phyloP scores from a whole-genome alignment of 2,888 invertebrate species.

The Andrena trimmerana region DNA sequence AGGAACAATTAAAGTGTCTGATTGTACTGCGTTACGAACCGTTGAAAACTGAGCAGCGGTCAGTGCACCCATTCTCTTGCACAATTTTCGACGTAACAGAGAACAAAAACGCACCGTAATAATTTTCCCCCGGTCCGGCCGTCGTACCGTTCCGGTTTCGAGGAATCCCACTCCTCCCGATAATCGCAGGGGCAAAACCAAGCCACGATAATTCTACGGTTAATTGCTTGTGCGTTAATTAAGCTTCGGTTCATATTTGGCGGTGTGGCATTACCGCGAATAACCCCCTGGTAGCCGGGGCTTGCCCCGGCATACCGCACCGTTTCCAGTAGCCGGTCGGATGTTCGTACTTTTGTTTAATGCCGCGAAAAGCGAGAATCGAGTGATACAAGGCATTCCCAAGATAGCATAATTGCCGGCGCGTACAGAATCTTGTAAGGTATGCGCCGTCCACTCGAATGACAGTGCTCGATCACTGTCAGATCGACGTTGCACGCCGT shows the following conservation, averaged over 20 bases:
- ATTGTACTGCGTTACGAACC: constrained; percentile 13
- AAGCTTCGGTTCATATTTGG: constrained; percentile 66
- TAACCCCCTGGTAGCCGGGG: constrained; percentile 24
- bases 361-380: constrained; percentile 76
- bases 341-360: constrained; percentile 71
- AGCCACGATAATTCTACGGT: constrained; percentile 64
- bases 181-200: constrained; percentile 54
- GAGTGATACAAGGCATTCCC: constrained; percentile 75
- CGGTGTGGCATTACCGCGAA: constrained; percentile 52
- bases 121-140: constrained; percentile 41
- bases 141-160: constrained; percentile 55
- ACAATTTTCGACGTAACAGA: constrained; percentile 21
- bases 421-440: constrained; percentile 77
- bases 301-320: constrained; percentile 41
- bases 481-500: constrained; percentile 67
- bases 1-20: constrained; percentile 36
- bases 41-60: constrained; percentile 18
- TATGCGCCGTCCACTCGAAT: constrained; percentile 73
- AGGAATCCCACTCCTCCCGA: constrained; percentile 59
- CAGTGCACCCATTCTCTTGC: neutral
- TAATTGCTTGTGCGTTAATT: constrained; percentile 67
- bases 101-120: constrained; percentile 51
- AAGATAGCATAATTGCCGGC: constrained; percentile 78
- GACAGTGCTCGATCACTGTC: constrained; percentile 78
- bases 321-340: constrained; percentile 68